These are phyloP conservation scores for Orchestia grillus DNA, from an alignment of 1,140 invertebrate genomes.

Conservation along the genomic window DNA sequence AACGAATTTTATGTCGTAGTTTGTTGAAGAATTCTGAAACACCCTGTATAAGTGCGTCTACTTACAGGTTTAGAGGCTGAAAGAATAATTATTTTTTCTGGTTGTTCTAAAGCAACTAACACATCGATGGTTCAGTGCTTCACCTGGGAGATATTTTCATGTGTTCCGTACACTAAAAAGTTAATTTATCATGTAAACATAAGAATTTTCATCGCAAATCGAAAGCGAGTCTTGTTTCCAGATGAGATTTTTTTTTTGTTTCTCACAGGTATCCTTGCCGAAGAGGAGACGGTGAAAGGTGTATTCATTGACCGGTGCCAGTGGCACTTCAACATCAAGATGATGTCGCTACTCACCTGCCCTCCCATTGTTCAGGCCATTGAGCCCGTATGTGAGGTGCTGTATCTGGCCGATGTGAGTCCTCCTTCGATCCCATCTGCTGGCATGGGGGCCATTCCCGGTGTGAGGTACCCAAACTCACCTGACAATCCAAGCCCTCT, in stretches of 20 bases:
- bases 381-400: conserved; percentile 13
- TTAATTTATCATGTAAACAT: background rate
- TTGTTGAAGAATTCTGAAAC: no score
- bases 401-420: background rate
- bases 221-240: background rate
- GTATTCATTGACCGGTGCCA: conserved; percentile 25
- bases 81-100: no score
- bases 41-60: no score
- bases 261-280: background rate
- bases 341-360: background rate
- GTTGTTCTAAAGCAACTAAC: no score
- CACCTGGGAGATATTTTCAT: background rate
- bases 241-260: background rate
- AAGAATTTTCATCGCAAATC: background rate
- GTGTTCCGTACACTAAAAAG: background rate
- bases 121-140: no score
- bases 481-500: background rate
- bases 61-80: no score
- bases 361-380: background rate
- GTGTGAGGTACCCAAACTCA: background rate
- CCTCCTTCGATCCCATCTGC: background rate
- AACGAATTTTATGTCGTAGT: no score
- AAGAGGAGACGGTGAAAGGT: background rate
- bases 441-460: background rate
- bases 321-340: background rate